A percentile compares a stretch with the other conserved stretches of the same genome.
Evolutionary conservation across 2,113 vertebrate species (phyloP).

Genomic region (Aleadryas rufinucha): DNA sequence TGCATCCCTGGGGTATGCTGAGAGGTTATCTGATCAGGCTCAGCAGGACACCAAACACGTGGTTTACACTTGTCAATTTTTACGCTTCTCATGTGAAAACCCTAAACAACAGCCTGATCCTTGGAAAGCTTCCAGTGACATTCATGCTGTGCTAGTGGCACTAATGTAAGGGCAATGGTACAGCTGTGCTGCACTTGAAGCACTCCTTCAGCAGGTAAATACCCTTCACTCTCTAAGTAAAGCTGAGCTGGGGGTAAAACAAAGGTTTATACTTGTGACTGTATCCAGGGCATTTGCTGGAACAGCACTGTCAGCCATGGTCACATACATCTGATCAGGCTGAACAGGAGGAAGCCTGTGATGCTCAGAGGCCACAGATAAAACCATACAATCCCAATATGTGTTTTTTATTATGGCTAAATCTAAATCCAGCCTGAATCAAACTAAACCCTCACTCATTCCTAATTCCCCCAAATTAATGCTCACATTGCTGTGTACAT

Average conservation of each 20-base stretch:
- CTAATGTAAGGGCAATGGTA: background rate
- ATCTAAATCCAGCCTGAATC: background rate
- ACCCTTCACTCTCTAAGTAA: background rate
- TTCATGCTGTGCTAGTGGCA: background rate
- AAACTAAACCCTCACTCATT: background rate
- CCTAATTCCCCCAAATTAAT: background rate
- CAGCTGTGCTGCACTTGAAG: background rate
- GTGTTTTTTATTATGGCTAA: background rate
- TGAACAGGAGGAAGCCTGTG: background rate
- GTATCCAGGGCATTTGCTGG: background rate
- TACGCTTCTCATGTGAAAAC: background rate
- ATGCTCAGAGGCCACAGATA: background rate
- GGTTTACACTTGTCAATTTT: background rate
- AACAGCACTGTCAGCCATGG: background rate
- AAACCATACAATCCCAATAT: background rate
- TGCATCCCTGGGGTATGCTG: background rate
- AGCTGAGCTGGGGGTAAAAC: background rate
- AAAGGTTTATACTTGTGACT: background rate
- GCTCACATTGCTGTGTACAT: background rate
- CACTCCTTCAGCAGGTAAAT: background rate
- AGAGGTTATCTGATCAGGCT: background rate
- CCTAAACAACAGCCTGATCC: background rate
- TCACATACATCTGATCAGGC: accelerated
- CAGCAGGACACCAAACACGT: background rate
- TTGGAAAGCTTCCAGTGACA: background rate